Evolutionary conservation across 2,888 invertebrate genomes (phyloP).

Genomic region (Lypha dubia): DNA sequence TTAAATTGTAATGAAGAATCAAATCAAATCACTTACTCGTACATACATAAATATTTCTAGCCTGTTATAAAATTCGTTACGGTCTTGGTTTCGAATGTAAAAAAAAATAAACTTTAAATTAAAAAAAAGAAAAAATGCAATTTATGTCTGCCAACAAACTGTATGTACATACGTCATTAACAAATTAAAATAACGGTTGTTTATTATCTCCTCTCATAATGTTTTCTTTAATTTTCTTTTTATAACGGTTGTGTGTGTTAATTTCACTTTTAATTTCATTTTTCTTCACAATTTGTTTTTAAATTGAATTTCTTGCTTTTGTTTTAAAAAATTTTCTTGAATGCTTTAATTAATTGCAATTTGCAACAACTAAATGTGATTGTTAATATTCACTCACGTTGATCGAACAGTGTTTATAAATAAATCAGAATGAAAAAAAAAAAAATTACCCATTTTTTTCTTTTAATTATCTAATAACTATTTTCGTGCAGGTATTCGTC

Average conservation of each 20-base stretch:
- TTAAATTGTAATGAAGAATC: no score
- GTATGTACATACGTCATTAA: constrained; percentile 54
- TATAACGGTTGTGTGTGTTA: constrained; percentile 56
- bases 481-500: constrained; percentile 86
- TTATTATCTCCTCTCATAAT: constrained; percentile 25
- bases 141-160: constrained; percentile 47
- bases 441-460: no score
- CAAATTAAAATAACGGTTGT: constrained; percentile 53
- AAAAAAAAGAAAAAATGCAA: constrained; percentile 42
- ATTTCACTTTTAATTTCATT: constrained; percentile 67
- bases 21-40: no score
- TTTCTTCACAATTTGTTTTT: constrained; percentile 14
- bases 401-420: not conserved
- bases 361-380: constrained; percentile 11
- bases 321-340: constrained; percentile 35
- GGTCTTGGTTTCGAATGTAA: constrained; percentile 39
- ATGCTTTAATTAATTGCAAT: constrained; percentile 49
- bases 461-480: constrained; percentile 19
- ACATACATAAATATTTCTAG: not conserved
- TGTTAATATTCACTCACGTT: not conserved
- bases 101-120: constrained; percentile 16
- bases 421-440: not conserved
- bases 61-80: constrained; percentile 46
- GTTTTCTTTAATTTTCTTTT: constrained; percentile 30
- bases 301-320: constrained; percentile 34